These are phyloP conservation scores for Acanthococcus lagerstroemiae DNA, from an alignment of 2,888 invertebrate species.

Conservation along the genomic window DNA sequence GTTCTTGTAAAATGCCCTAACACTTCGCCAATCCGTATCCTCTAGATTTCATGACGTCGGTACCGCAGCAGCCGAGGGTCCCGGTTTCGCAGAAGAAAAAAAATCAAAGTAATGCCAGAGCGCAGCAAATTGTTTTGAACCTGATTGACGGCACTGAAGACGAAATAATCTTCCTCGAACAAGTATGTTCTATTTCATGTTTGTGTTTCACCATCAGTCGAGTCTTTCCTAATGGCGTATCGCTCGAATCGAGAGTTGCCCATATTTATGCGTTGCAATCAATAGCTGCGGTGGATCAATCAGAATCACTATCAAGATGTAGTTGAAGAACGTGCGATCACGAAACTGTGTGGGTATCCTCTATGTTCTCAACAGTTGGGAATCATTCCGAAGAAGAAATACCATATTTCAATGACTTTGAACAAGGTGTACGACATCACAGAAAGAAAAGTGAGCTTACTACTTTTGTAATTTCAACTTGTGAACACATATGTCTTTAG, in stretches of 20 bases:
- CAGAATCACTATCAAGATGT: constrained; percentile 71
- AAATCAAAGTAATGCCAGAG: constrained; percentile 61
- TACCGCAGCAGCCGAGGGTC: too few species aligned
- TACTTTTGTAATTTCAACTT: neutral
- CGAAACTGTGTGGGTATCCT: constrained; percentile 72
- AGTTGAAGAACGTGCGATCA: constrained; percentile 69
- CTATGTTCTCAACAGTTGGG: constrained; percentile 57
- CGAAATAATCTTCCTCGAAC: constrained; percentile 43
- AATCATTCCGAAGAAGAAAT: constrained; percentile 62
- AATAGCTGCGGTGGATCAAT: constrained; percentile 57
- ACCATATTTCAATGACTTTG: constrained; percentile 61
- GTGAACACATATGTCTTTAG: neutral
- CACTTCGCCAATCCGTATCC: too few species aligned
- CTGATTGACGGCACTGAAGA: constrained; percentile 54
- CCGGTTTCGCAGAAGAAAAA: constrained; percentile 52
- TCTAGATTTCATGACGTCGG: too few species aligned
- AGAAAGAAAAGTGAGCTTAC: constrained; percentile 52
- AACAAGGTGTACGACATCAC: constrained; percentile 85
- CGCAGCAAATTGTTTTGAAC: constrained; percentile 60
- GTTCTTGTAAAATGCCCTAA: too few species aligned
- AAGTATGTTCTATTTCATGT: constrained; percentile 40
- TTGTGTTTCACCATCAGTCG: constrained; percentile 2
- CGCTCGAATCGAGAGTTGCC: too few species aligned
- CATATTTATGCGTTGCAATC: too few species aligned
- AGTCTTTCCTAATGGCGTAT: too few species aligned